Conservation (phyloP, 2,888 invertebrate species). For the Iselma pallidipennis region DNA sequence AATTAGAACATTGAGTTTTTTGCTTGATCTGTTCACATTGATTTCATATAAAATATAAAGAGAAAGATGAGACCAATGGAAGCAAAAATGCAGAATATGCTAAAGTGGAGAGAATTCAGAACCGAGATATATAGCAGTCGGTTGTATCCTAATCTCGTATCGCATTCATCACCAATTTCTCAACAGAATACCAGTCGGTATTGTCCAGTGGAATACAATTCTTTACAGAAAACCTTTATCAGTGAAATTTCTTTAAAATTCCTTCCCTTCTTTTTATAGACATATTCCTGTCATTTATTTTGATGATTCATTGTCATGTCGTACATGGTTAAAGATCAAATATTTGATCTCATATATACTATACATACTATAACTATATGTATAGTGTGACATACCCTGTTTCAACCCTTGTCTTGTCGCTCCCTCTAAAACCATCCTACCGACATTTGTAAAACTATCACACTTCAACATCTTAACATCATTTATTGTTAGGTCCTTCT, state of each 20-base stretch:
- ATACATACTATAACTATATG: too few relatives aligned
- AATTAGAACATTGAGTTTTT: too few relatives aligned
- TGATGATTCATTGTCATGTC: neutral
- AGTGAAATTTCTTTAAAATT: neutral
- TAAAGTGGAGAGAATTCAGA: neutral
- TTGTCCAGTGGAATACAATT: neutral
- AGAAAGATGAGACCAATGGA: too few relatives aligned
- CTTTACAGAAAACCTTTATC: too few relatives aligned
- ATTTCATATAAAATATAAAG: too few relatives aligned
- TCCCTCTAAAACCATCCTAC: constrained; percentile 10
- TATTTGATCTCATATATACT: constrained; percentile 13
- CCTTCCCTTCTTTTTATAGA: too few relatives aligned
- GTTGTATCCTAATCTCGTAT: constrained; percentile 21
- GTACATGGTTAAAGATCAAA: constrained; percentile 12
- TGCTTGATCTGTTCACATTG: too few relatives aligned
- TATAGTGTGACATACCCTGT: neutral
- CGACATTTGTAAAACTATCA: constrained; percentile 43
- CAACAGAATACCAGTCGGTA: constrained; percentile 5
- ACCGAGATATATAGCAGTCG: neutral
- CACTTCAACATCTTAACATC: constrained; percentile 45
- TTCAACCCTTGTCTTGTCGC: constrained; percentile 12
- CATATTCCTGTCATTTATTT: neutral
- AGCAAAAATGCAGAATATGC: neutral
- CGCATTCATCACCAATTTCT: constrained; percentile 17
- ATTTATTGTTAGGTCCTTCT: constrained; percentile 45